Base-by-base conservation (phyloP, 2,113 vertebrate species). In the Raphicerus campestris region DNA sequence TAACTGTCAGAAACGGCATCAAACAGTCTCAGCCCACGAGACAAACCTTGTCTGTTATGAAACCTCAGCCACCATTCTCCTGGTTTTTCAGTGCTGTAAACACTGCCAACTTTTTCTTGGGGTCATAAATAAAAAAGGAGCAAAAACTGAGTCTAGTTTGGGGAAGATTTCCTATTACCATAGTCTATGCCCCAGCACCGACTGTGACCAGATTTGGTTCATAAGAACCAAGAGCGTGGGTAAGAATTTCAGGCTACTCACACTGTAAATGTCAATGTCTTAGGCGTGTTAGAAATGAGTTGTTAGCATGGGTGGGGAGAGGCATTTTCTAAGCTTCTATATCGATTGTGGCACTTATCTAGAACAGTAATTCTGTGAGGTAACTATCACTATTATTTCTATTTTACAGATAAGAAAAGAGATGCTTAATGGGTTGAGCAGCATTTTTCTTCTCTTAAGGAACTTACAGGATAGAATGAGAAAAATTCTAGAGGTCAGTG, bases 101-200 rank as follows among this genome's bases (percentile, higher is more conserved):
- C 17, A 63, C 7, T 84, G 49, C 2, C 66, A 45, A 10, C 60
- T 58, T 47, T 51, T 81, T 42, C 77, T 70, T 61, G 3, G 49
- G 47, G 32, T 84, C 49, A 19, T 56, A 80, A 90, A 94, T 83
- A 90, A 66, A 83, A 94, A 75, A 39, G 58, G 15, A 56, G 10
- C 11, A 17, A 51, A 42, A 70, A 1, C 17, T 75, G 42, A 82
- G 6, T 49, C 13, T 17, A 81, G 26, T 89, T 97, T 91, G 10
- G 32, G 22, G 19, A 88, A 87, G 30, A 53, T 75, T 66, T 47
- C 58, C 5, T 77, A n/a, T 87, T 39, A 55, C 19, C 0, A 20
- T 1, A 87, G 91, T 49, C 13, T 4, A 9, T 13, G 42, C 9
- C 30, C 10, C 28, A 24, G 17, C 1, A 42, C 20, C 4, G 7